phyloP scores from a whole-genome alignment of 2,113 vertebrate genomes.

The Zosterops pallidus region DNA sequence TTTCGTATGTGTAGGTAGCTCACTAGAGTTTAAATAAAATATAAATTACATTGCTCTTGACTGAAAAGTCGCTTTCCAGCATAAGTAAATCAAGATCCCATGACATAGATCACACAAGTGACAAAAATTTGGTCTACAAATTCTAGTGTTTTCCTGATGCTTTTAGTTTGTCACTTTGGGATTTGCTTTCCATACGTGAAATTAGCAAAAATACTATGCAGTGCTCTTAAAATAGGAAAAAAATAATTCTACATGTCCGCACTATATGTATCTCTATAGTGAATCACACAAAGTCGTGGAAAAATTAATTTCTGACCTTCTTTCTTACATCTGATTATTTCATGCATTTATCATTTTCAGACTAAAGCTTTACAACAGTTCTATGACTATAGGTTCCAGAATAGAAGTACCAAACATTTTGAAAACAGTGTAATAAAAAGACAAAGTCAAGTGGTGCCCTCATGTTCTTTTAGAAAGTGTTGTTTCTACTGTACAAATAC shows the following conservation, averaged over 20 bases:
- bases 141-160: neutral
- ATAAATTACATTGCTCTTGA: neutral
- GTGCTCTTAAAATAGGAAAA: neutral
- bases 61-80: neutral
- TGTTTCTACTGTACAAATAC: neutral
- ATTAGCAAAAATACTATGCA: neutral
- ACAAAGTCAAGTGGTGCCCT: neutral
- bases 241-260: neutral
- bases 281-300: neutral
- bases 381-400: neutral
- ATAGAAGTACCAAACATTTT: neutral
- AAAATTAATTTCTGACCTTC: neutral
- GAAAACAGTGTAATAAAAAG: neutral
- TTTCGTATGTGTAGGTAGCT: neutral
- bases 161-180: neutral
- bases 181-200: neutral
- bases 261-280: neutral
- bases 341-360: neutral
- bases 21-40: neutral
- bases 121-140: neutral
- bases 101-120: neutral
- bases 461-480: neutral
- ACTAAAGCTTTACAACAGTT: slow-evolving; percentile 16
- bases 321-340: neutral
- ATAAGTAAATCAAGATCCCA: neutral